A percentile compares a stretch with the other conserved stretches of the same genome.
Evolutionary conservation across 2,797 vertebrate species (phyloP).

Genomic region (Nasua narica): DNA sequence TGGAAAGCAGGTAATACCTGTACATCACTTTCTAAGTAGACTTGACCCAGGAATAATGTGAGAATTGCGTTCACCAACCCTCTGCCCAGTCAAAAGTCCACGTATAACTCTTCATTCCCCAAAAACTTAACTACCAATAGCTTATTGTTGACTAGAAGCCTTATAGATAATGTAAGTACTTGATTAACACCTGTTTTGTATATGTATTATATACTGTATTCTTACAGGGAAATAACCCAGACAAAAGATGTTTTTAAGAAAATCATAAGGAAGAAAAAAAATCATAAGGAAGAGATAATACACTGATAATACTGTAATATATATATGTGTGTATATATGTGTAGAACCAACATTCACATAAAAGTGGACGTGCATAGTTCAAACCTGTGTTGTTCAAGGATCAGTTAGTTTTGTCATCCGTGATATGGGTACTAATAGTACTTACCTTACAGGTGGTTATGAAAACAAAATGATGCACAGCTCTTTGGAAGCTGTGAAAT

Average conservation of each 20-base stretch:
- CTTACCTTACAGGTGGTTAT: not conserved
- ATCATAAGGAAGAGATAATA: not conserved
- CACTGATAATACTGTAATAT: not conserved
- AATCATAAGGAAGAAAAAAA: not conserved
- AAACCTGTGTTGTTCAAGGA: not conserved
- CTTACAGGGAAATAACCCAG: not conserved
- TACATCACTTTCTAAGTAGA: not conserved
- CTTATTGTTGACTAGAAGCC: not conserved
- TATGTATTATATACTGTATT: not conserved
- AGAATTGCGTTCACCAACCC: not conserved
- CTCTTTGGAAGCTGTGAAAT: not conserved
- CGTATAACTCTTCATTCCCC: not conserved
- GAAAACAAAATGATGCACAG: not conserved
- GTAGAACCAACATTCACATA: not conserved
- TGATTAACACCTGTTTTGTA: not conserved
- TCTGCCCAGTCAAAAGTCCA: not conserved
- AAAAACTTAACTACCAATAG: not conserved
- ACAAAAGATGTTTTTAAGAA: not conserved
- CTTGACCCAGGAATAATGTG: not conserved
- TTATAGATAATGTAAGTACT: not conserved
- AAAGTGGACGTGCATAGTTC: not conserved
- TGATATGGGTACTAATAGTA: not conserved
- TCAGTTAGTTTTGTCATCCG: not conserved
- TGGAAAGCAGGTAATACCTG: not conserved
- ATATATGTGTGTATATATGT: too few relatives aligned